Evolutionary conservation across 2,113 vertebrate genomes (phyloP).

Genomic region (Pedetes capensis): DNA sequence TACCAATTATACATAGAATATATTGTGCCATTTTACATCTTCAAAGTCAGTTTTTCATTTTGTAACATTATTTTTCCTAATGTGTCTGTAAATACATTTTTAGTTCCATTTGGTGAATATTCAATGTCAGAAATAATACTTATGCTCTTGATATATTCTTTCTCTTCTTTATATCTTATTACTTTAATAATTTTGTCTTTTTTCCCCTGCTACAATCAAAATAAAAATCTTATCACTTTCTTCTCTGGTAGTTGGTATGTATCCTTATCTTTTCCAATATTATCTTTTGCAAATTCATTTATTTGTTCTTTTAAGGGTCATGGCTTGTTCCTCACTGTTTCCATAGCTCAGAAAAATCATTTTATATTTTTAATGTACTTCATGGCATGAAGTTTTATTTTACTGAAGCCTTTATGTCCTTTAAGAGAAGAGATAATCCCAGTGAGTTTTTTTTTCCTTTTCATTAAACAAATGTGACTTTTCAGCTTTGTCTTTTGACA

Average conservation of each 20-base stretch:
- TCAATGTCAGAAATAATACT: neutral
- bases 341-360: neutral
- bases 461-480: neutral
- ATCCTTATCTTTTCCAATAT: neutral
- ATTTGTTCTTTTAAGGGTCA: neutral
- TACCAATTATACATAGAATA: neutral
- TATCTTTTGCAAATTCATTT: neutral
- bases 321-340: neutral
- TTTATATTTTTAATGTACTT: neutral
- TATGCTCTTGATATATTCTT: neutral
- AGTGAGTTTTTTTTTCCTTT: neutral
- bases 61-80: neutral
- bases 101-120: neutral
- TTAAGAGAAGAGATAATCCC: neutral
- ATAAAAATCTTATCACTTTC: neutral
- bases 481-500: neutral
- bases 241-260: neutral
- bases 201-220: neutral
- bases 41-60: constrained; percentile 3
- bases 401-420: no score
- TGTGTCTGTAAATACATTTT: neutral
- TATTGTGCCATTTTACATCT: neutral
- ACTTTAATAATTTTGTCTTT: neutral
- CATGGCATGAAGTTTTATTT: neutral
- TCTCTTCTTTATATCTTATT: neutral